Base-by-base conservation (phyloP, 2,888 invertebrate species). In the Crocallis elinguaria region DNA sequence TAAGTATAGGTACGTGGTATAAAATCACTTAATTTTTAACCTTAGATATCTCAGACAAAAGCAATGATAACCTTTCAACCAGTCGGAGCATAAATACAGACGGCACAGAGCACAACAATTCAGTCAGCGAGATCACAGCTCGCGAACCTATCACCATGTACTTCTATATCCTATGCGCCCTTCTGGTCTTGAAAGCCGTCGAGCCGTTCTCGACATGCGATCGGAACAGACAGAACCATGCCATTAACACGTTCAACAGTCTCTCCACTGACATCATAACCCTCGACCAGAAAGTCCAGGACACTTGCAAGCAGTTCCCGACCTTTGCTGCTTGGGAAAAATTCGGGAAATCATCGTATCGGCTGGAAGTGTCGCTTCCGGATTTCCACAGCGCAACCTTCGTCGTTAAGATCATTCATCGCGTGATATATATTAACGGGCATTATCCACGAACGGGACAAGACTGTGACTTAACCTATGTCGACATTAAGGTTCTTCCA, bases 241-340 rank as follows among this genome's bases (percentile, higher is more conserved):
- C 56, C 3, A 42, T 39, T 8, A 43, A 21, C 25, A 16, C 39
- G 14, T 64, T 64, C 46, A 50, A 62, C 27, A 42, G 13, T 14
- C 30, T 64, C 13, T 48, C 62, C 33, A 53, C 54, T n/a, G 39
- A 52, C 6, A 35, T 64, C 36, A 57, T 57, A 8, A 14, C 36
- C 33, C 43, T 53, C 1, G 66, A 66, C 49, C 43, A 51, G 30
- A 50, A 55, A 13, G 35, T 62, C 0, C 32, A 41, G 17, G 54
- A 51, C 12, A 60, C 50, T n/a, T 66, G 66, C 48, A 55, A 58
- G 37, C 58, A 60, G 33, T 64, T 58, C 44, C 43, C 36, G 14
- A 33, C 50, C 14, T 49, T 37, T 36, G 17, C 53, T 6, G 46
- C 55, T 3, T 30, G 33, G 7, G 55, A 53, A 17, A n/a, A 51